Conservation (phyloP, 1,140 invertebrate genomes). For the Holotrichia oblita region DNA sequence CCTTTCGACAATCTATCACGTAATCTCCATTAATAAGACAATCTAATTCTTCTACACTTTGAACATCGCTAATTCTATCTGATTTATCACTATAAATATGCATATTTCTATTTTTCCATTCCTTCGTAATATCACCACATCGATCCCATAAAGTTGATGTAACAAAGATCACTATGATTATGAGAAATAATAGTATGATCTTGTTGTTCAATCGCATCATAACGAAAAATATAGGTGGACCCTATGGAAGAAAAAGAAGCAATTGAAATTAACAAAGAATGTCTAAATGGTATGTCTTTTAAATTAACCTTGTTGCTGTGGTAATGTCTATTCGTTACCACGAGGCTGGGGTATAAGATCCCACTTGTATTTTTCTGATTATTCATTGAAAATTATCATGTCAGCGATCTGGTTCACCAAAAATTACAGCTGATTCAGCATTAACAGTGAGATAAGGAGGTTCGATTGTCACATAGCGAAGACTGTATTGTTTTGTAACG, state of each 20-base stretch:
- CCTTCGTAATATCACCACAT: slow-evolving; percentile 62
- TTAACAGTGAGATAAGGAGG: background rate
- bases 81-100: slow-evolving; percentile 44
- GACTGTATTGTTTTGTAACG: background rate
- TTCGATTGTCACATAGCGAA: slow-evolving; percentile 37
- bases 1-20: slow-evolving; percentile 82
- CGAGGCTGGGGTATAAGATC: slow-evolving; percentile 37
- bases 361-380: slow-evolving; percentile 40
- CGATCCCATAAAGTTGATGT: slow-evolving; percentile 66
- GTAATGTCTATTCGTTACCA: slow-evolving; percentile 42
- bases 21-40: slow-evolving; percentile 92
- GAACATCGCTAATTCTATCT: slow-evolving; percentile 53
- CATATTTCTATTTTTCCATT: slow-evolving; percentile 56
- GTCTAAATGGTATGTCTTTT: background rate
- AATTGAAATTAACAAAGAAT: slow-evolving; percentile 24
- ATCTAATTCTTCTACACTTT: slow-evolving; percentile 79
- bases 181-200: slow-evolving; percentile 63
- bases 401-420: slow-evolving; percentile 23
- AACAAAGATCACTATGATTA: slow-evolving; percentile 62
- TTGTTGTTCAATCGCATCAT: slow-evolving; percentile 70
- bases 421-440: slow-evolving; percentile 34
- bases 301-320: slow-evolving; percentile 42
- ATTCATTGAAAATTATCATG: slow-evolving; percentile 42
- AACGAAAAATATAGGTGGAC: slow-evolving; percentile 62
- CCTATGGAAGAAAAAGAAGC: slow-evolving; percentile 46